Evolutionary conservation across 2,113 vertebrate species (phyloP), one percentile per base, ranked within the genome.

Genomic region (Entelurus aequoreus): DNA sequence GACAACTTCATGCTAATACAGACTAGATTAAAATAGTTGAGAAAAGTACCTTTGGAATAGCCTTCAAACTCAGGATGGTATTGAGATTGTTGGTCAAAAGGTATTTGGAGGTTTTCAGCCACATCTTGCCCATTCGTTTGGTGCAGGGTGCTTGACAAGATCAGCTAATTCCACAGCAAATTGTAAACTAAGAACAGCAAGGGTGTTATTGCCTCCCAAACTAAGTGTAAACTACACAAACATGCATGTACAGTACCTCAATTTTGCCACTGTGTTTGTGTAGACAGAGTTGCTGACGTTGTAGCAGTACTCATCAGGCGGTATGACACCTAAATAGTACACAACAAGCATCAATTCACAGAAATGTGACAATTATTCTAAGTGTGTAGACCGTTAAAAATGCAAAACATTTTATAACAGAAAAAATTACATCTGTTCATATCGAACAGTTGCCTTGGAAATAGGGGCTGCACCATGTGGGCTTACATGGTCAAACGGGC

Each of bases 61-160:
- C 94, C 94, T 0, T 98, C 95, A 1, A 86, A 99, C 75, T 99
- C 97, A 0, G 96, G 97, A 37, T 98, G 96, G 37, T 93, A 98
- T 40, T 88, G 87, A 54, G 19, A 77, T 59, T 86, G 84, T 0
- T 70, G 60, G 71, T 99, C 94, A 66, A 94, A 98, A 8, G 94
- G 94, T 65, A 98, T 90, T 81, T 94, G 94, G 60, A 99, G 76
- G 62, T 85, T 88, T 19, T 90, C 79, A 0, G 93, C 92, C 46
- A 93, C 69, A 6, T 82, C 76, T 70, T 90, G 71, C 97, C 97
- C 97, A 98, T 46, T 88, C 83, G 40, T 84, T 77, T 0, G 94
- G 92, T 8, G 85, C 79, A 0, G 88, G 84, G 42, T 89, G 53
- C 5, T 85, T 79, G 54, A 97, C 81, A 70, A 93, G 90, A 5